Conservation (phyloP, 2,797 vertebrate genomes). For the Hemibagrus guttatus region DNA sequence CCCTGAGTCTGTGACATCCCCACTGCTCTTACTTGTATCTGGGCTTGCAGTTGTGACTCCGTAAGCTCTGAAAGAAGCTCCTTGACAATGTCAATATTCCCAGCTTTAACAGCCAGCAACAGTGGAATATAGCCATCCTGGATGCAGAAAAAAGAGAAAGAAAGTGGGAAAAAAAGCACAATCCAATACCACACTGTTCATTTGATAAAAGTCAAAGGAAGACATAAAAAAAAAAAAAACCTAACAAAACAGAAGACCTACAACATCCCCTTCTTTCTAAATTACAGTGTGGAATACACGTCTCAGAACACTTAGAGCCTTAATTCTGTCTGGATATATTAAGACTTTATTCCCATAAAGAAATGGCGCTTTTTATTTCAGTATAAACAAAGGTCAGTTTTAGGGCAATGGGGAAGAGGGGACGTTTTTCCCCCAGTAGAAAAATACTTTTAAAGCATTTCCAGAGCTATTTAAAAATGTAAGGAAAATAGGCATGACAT, state of each 20-base stretch:
- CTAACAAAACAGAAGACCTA: too few species aligned
- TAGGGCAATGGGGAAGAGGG: too few species aligned
- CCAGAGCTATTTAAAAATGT: neutral
- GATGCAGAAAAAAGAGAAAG: neutral
- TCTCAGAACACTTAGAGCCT: too few species aligned
- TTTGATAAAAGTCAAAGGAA: neutral
- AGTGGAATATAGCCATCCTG: conserved; percentile 67
- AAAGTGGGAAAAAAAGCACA: neutral
- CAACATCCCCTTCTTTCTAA: too few species aligned
- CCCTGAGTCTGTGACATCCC: neutral
- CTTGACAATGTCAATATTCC: conserved; percentile 65
- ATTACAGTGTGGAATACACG: too few species aligned
- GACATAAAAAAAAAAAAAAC: too few species aligned
- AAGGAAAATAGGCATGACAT: neutral
- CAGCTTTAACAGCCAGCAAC: conserved; percentile 61
- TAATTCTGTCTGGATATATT: too few species aligned
- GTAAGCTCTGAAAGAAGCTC: conserved; percentile 62
- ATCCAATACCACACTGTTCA: neutral
- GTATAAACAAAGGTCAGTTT: too few species aligned
- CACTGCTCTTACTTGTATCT: conserved; percentile 56
- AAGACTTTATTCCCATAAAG: too few species aligned
- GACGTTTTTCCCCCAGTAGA: too few species aligned
- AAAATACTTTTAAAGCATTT: neutral
- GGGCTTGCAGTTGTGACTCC: conserved; percentile 61
- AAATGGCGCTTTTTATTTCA: too few species aligned